These are phyloP conservation scores for Chaetodon trifascialis DNA, from an alignment of 2,113 vertebrate genomes.

Conservation along the genomic window DNA sequence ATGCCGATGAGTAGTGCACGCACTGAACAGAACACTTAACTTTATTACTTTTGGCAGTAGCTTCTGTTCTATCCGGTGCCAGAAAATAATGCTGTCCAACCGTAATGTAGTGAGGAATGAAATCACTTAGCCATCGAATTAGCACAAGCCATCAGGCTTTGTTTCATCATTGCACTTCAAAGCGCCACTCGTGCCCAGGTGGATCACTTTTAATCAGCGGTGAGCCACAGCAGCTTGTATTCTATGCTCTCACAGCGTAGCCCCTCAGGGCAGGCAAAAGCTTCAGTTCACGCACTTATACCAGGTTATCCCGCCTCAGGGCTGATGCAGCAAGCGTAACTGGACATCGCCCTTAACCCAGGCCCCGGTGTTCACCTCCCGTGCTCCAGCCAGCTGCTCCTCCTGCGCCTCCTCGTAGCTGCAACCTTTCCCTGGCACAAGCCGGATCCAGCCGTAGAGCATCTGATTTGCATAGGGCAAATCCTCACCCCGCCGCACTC, in stretches of 20 bases:
- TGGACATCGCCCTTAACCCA: constrained; percentile 60
- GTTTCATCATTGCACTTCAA: constrained; percentile 76
- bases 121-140: constrained; percentile 74
- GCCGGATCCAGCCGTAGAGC: background rate
- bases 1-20: constrained; percentile 50
- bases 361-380: constrained; percentile 12
- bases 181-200: constrained; percentile 68
- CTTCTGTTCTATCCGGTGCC: constrained; percentile 48
- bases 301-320: constrained; percentile 57
- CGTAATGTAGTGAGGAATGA: constrained; percentile 64
- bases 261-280: constrained; percentile 64
- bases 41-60: constrained; percentile 73
- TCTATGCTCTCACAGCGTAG: constrained; percentile 28
- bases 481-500: background rate
- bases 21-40: constrained; percentile 74
- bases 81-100: constrained; percentile 69
- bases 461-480: constrained; percentile 65
- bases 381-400: background rate
- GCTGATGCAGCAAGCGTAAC: constrained; percentile 51
- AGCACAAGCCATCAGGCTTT: constrained; percentile 70
- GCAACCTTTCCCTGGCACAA: background rate
- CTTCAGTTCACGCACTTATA: constrained; percentile 13
- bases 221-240: constrained; percentile 71
- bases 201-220: constrained; percentile 75
- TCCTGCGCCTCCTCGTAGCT: background rate